Evolutionary conservation across 2,888 invertebrate genomes (phyloP), one percentile per base, ranked within the genome.

Genomic region (Drosophila antonietae): DNA sequence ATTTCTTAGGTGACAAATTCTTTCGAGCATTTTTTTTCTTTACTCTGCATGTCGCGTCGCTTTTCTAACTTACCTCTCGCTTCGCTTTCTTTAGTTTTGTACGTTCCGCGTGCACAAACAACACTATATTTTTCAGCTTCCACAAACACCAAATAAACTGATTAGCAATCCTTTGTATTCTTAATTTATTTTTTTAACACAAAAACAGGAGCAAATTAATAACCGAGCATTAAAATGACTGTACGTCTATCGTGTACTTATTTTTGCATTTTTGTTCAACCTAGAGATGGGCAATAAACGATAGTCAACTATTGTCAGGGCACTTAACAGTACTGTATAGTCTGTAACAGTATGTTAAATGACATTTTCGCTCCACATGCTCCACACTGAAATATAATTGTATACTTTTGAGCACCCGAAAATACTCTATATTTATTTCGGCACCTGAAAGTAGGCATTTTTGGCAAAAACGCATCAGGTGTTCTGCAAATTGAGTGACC

Each of bases 181-280:
- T 46, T 47, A 57, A 20, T 58, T n/a, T 66, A 49, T 67, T 67
- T 53, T 47, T 47, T 62, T 56, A 49, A 44, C 78, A 72, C 81
- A 80, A 78, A 80, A 78, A 71, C 71, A 72, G 76, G 80, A 69
- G 73, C 18, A 35, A 73, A 44, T 72, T 59, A 65, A 56, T 55
- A 77, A 77, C 78, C 78, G 78, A 77, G 67, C 39, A 64, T 68
- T 56, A 62, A 64, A 59, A 80, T 71, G 77, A 77, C 77, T 77
- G 77, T 77, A 77, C 77, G 80, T 79, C 56, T 66, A 47, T 55
- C 56, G 59, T 59, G 76, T 68, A 76, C 74, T 73, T 74, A 62
- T 47, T 78, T 78, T 76, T 62, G 75, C 76, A 68, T 58, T 56
- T 73, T 78, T 78, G 59, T 78, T 59, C 57, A 61, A 64, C 46